Evolutionary conservation across 2,797 vertebrate species (phyloP).

Genomic region (Rhynchonycteris naso): DNA sequence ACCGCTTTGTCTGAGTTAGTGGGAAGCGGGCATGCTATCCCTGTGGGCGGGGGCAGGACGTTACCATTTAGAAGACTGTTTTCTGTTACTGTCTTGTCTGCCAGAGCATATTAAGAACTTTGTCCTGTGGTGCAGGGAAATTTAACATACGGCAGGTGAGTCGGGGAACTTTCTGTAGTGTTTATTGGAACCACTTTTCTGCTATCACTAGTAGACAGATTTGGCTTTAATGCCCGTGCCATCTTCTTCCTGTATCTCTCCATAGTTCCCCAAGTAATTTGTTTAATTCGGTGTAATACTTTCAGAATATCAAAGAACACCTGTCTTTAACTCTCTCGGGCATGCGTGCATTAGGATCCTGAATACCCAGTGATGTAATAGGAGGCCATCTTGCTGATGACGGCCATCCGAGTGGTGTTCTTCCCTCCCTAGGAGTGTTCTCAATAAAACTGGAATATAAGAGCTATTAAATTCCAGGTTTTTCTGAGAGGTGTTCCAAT

Average conservation of each 20-base stretch:
- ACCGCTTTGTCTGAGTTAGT: neutral
- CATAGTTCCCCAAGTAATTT: slow-evolving; percentile 41
- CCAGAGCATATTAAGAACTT: neutral
- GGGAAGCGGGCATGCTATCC: neutral
- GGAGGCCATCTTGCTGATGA: neutral
- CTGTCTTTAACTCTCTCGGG: slow-evolving; percentile 19
- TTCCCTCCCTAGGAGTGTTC: neutral
- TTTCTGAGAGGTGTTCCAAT: slow-evolving; percentile 3
- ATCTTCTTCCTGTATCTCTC: neutral
- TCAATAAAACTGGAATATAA: neutral
- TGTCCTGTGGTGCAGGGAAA: neutral
- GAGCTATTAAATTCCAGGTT: slow-evolving; percentile 3
- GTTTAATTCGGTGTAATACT: slow-evolving; percentile 1
- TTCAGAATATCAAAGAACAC: neutral
- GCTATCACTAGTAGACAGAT: neutral
- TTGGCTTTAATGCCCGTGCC: neutral
- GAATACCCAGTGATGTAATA: neutral
- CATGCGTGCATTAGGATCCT: neutral
- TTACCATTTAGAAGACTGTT: slow-evolving; percentile 2
- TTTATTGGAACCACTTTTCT: neutral
- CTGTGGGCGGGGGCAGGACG: neutral
- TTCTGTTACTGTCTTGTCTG: neutral
- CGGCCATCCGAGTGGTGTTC: neutral
- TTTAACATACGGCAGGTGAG: neutral
- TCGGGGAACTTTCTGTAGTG: neutral